A percentile compares a stretch with the other conserved stretches of the same genome.
Conservation (phyloP, 2,113 vertebrate species). For the Mobula birostris region DNA sequence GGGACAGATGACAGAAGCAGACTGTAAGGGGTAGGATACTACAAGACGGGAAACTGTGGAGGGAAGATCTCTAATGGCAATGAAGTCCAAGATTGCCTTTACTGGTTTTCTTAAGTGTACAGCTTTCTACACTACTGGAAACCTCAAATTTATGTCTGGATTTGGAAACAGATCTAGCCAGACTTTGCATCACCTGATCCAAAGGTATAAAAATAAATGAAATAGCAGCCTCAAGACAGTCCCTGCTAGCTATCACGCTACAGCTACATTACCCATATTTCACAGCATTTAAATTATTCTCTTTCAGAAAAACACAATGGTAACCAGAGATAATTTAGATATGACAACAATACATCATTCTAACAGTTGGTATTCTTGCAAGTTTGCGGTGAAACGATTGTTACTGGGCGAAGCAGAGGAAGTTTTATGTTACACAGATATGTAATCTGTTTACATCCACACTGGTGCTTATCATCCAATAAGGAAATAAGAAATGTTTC, state of each 20-base stretch:
- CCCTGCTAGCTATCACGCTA: not conserved
- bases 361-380: not conserved
- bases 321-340: not conserved
- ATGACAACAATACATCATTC: not conserved
- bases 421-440: not conserved
- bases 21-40: too few species aligned
- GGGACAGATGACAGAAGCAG: too few species aligned
- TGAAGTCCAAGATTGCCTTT: too few species aligned
- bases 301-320: not conserved
- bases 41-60: too few species aligned
- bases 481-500: not conserved
- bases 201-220: not conserved
- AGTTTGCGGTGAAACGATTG: not conserved
- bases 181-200: not conserved
- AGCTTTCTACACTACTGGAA: not conserved
- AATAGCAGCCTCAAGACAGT: not conserved
- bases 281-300: not conserved
- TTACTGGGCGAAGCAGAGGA: not conserved
- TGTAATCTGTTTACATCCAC: not conserved
- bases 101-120: too few species aligned
- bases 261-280: not conserved
- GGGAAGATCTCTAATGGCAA: too few species aligned
- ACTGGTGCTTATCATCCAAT: not conserved
- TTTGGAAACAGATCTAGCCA: not conserved
- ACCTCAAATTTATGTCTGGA: not conserved